A percentile compares a stretch with the other conserved stretches of the same genome.
These are phyloP conservation scores for Pristionchus mayeri DNA, from an alignment of 2,888 invertebrate species.

Conservation along the genomic window DNA sequence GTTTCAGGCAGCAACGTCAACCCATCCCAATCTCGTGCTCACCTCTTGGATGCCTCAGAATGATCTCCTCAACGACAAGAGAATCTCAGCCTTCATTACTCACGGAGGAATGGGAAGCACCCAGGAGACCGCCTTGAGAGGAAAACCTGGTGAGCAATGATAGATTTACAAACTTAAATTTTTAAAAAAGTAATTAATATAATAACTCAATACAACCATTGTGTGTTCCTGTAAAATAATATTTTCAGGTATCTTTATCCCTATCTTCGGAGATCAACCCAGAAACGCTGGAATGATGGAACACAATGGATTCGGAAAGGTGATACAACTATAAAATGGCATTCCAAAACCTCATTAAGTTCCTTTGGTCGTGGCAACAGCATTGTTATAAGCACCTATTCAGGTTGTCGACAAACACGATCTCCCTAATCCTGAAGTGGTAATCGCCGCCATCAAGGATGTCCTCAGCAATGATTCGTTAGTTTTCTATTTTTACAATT, in stretches of 20 bases:
- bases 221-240: not conserved
- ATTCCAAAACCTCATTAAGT: not conserved
- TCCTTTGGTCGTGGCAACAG: not conserved
- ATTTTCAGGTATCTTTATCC: conserved; percentile 30
- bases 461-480: not conserved
- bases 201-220: not conserved
- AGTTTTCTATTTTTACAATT: not conserved
- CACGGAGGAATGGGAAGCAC: conserved; percentile 45
- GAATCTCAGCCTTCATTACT: not conserved
- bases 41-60: conserved; percentile 21
- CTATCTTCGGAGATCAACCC: conserved; percentile 19
- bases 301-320: conserved; percentile 39
- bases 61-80: not conserved
- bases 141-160: conserved; percentile 7
- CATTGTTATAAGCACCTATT: not conserved
- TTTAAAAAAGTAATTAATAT: too few species aligned
- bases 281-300: conserved; percentile 36
- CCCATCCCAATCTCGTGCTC: not conserved
- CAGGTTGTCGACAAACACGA: conserved; percentile 28
- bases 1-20: not conserved
- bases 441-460: not conserved
- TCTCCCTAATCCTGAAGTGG: not conserved
- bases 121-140: conserved; percentile 17
- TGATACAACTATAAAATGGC: too few species aligned
- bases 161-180: not conserved